A percentile compares a stretch with the other conserved stretches of the same genome.
These are phyloP conservation scores for Lycaena phlaeas DNA, from an alignment of 2,888 invertebrate genomes.

Conservation along the genomic window DNA sequence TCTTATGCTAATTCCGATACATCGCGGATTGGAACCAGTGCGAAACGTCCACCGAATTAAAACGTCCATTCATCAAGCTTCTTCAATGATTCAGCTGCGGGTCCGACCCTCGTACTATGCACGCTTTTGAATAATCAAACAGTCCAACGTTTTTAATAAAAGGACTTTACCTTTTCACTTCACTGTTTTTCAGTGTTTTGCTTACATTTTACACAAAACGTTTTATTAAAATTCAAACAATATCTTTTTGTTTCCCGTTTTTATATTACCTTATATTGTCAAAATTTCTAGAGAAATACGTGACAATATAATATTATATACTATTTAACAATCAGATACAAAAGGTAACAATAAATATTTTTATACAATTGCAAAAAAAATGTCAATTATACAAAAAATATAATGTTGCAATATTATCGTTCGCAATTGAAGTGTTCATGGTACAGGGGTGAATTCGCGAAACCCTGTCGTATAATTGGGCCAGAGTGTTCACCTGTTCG, in stretches of 20 bases:
- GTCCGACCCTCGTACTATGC: constrained; percentile 26
- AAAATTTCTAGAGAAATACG: no score
- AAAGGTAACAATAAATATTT: no score
- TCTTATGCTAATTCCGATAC: constrained; percentile 59
- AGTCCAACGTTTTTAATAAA: constrained; percentile 7
- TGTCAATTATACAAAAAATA: no score
- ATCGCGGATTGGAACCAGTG: constrained; percentile 49
- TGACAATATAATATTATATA: no score
- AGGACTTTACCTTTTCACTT: constrained; percentile 3
- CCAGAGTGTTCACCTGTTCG: constrained; percentile 15
- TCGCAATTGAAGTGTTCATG: no score
- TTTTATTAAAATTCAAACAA: background rate
- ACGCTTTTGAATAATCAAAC: constrained; percentile 11
- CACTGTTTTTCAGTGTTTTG: constrained; percentile 1
- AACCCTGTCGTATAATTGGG: constrained; percentile 28
- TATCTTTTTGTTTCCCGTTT: background rate
- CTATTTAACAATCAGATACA: no score
- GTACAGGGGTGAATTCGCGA: constrained; percentile 29
- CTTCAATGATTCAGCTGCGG: constrained; percentile 50
- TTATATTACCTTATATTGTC: background rate
- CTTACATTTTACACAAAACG: background rate
- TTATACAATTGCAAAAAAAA: no score
- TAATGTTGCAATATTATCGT: no score
- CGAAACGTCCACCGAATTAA: constrained; percentile 33
- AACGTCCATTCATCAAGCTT: constrained; percentile 37